Evolutionary conservation across 2,888 invertebrate species (phyloP).

Genomic region (Drosophila histrio): DNA sequence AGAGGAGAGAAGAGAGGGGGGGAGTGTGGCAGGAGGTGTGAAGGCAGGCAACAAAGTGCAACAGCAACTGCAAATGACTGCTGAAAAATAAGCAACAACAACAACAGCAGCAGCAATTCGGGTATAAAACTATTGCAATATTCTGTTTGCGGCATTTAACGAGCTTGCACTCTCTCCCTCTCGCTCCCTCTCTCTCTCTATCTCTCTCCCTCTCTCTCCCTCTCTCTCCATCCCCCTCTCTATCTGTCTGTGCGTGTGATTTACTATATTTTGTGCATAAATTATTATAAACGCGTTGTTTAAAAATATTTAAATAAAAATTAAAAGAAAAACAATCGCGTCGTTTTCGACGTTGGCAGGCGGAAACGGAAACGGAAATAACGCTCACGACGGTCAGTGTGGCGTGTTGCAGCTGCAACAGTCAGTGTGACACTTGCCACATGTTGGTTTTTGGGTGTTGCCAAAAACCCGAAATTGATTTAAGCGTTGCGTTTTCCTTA

Average conservation of each 20-base stretch:
- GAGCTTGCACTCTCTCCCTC: conserved; percentile 23
- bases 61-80: conserved; percentile 61
- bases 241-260: conserved; percentile 59
- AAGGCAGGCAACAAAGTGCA: conserved; percentile 72
- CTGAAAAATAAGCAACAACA: conserved; percentile 50
- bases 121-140: conserved; percentile 73
- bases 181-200: background rate
- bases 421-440: conserved; percentile 61
- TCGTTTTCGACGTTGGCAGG: conserved; percentile 3
- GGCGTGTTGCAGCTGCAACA: conserved; percentile 47
- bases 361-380: conserved; percentile 58
- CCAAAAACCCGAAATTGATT: conserved; percentile 64
- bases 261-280: conserved; percentile 71
- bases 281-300: conserved; percentile 69
- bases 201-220: background rate
- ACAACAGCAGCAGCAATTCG: conserved; percentile 27
- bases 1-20: background rate
- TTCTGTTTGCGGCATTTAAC: conserved; percentile 78
- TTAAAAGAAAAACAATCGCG: conserved; percentile 27
- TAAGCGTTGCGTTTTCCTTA: conserved; percentile 41
- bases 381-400: conserved; percentile 38
- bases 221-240: background rate
- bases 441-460: conserved; percentile 52
- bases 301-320: conserved; percentile 35
- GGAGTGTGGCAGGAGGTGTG: conserved; percentile 26